phyloP scores from a whole-genome alignment of 2,797 vertebrate genomes.

The Synaphobranchus kaupii region DNA sequence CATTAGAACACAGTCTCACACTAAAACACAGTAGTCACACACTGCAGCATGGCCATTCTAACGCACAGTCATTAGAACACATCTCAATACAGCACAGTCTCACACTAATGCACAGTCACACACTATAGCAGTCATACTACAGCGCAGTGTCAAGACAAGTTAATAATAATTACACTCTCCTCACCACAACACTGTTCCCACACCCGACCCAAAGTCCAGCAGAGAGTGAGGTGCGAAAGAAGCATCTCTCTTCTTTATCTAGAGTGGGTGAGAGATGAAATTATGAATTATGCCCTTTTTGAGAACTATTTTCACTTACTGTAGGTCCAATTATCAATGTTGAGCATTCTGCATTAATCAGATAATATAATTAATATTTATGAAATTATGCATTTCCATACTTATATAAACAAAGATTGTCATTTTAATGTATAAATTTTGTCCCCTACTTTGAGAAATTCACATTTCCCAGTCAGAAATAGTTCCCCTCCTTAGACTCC shows the following conservation, averaged over 20 bases:
- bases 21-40: background rate
- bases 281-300: background rate
- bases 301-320: background rate
- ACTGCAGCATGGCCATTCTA: background rate
- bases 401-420: too few relatives aligned
- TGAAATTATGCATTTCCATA: too few relatives aligned
- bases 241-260: constrained; percentile 80
- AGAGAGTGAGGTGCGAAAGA: constrained; percentile 79
- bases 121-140: background rate
- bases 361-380: too few relatives aligned
- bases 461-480: too few relatives aligned
- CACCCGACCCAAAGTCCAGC: constrained; percentile 87
- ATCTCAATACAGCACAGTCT: background rate
- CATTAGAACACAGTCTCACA: background rate
- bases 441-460: too few relatives aligned
- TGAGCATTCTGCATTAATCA: background rate
- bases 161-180: constrained; percentile 32
- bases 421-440: too few relatives aligned
- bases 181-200: constrained; percentile 82
- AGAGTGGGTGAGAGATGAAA: constrained; percentile 3
- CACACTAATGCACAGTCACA: background rate
- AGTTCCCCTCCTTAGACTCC: too few relatives aligned
- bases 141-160: background rate
- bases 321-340: background rate
- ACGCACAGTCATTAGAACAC: too few relatives aligned